Conservation (phyloP, 1,140 invertebrate genomes). For the Eriosoma lanigerum region DNA sequence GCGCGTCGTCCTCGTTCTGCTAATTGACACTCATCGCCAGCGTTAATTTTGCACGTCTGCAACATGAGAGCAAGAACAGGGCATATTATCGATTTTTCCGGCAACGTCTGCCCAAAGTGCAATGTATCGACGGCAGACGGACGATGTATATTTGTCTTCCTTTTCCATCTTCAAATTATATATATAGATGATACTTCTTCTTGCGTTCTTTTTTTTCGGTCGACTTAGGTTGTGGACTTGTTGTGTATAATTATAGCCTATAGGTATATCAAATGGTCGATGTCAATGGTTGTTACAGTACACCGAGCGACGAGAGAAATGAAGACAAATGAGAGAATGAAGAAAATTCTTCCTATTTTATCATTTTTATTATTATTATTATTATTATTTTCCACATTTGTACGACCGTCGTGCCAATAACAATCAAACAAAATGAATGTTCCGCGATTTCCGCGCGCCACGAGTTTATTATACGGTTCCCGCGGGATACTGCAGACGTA, state of each 20-base stretch:
- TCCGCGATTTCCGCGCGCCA: background rate
- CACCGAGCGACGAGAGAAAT: too few relatives aligned
- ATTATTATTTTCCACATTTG: background rate
- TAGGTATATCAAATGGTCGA: too few relatives aligned
- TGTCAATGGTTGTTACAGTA: too few relatives aligned
- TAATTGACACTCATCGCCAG: slow-evolving; percentile 5
- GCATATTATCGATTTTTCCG: slow-evolving; percentile 16
- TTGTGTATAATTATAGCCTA: too few relatives aligned
- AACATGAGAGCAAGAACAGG: background rate
- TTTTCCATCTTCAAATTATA: background rate
- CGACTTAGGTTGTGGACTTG: too few relatives aligned
- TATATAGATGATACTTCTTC: background rate
- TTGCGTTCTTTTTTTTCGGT: background rate
- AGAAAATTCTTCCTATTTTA: background rate
- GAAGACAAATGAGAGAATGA: too few relatives aligned
- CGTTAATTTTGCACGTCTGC: background rate
- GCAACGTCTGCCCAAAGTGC: background rate
- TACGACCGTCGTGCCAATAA: slow-evolving; percentile 31
- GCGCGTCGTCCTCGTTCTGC: background rate
- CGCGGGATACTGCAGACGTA: background rate
- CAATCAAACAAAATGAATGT: slow-evolving; percentile 46
- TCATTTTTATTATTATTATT: too few relatives aligned
- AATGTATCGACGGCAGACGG: background rate
- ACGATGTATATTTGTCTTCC: background rate
- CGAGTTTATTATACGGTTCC: slow-evolving; percentile 39